A percentile compares a stretch with the other conserved stretches of the same genome.
Conservation (phyloP, 2,113 vertebrate species). For the Pseudolaguvia tuberculata region DNA sequence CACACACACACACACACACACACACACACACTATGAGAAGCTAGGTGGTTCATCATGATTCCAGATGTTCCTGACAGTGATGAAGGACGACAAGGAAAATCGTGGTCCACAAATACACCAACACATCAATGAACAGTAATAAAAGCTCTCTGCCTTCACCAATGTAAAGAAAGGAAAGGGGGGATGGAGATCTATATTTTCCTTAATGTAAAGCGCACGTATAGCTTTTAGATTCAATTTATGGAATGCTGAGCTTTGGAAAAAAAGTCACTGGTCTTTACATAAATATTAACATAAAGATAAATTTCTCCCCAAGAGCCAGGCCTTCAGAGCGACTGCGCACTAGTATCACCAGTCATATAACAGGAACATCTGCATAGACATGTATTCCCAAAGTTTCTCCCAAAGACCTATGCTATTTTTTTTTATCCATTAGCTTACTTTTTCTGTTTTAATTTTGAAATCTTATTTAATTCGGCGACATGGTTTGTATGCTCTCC, state of each 20-base stretch:
- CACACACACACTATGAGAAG: neutral
- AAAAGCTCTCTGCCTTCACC: neutral
- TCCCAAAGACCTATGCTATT: too few species aligned
- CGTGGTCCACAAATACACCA: neutral
- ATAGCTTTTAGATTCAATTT: conserved; percentile 60
- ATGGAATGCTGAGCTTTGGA: conserved; percentile 64
- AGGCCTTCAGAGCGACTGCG: conserved; percentile 66
- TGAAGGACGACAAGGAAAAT: conserved; percentile 21
- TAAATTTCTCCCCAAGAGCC: conserved; percentile 65
- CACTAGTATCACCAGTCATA: conserved; percentile 43
- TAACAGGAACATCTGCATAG: too few species aligned
- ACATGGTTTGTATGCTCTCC: too few species aligned
- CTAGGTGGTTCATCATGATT: conserved; percentile 12
- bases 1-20: neutral
- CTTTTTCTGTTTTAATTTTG: too few species aligned
- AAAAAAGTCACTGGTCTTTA: conserved; percentile 69
- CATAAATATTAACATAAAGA: conserved; percentile 71
- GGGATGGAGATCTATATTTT: neutral
- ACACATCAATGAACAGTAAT: conserved; percentile 13
- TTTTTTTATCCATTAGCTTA: too few species aligned
- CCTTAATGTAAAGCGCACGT: neutral
- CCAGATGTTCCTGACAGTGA: conserved; percentile 34
- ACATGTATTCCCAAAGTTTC: too few species aligned
- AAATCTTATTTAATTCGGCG: too few species aligned
- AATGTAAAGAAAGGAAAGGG: neutral